A percentile compares a stretch with the other conserved stretches of the same genome.
Conservation (phyloP, 2,888 invertebrate genomes). For the Muscina levida region DNA sequence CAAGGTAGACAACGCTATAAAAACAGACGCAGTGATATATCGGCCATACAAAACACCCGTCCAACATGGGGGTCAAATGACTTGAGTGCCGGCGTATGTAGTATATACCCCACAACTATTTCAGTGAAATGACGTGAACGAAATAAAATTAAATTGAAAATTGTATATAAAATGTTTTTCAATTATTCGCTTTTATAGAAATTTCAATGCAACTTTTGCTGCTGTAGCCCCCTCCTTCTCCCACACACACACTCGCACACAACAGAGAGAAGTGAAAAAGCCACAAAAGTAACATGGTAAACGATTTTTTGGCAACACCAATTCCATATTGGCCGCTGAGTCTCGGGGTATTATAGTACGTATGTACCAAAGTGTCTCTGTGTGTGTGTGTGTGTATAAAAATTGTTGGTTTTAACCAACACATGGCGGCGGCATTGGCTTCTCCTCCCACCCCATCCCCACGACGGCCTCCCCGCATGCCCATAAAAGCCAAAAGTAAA, state of each 20-base stretch:
- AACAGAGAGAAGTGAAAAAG: conserved; percentile 73
- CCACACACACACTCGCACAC: no score
- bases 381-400: conserved; percentile 8
- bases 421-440: conserved; percentile 53
- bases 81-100: background rate
- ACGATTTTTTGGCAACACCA: conserved; percentile 35
- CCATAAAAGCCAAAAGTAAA: background rate
- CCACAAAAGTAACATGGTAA: conserved; percentile 73
- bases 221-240: background rate
- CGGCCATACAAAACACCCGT: background rate
- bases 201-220: background rate
- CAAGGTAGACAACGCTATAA: background rate
- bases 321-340: background rate
- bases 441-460: conserved; percentile 28
- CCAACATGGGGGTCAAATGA: conserved; percentile 16
- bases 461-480: conserved; percentile 8
- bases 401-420: conserved; percentile 39
- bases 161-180: conserved; percentile 7
- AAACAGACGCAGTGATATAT: conserved; percentile 15
- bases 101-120: no score
- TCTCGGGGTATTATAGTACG: background rate
- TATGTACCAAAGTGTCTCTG: conserved; percentile 31
- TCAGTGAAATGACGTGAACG: no score
- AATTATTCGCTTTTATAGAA: conserved; percentile 23
- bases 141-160: conserved; percentile 24